Percentiles rank a stretch among this genome's conserved stretches.
Conservation (phyloP, 1,140 invertebrate genomes). For the Prorops nasuta region DNA sequence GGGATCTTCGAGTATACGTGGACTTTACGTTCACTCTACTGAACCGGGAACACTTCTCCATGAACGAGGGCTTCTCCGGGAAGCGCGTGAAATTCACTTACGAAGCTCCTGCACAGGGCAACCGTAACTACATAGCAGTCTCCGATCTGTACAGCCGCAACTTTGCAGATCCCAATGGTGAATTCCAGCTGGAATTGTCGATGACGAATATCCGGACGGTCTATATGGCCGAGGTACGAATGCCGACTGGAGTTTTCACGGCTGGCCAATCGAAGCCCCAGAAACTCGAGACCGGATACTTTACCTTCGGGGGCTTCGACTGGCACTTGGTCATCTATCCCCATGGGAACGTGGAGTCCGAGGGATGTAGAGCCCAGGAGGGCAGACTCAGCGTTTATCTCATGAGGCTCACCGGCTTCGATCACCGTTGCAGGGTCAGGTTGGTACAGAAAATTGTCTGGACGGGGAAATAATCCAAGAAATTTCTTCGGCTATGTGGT, state of each 20-base stretch:
- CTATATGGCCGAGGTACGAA: slow-evolving; percentile 67
- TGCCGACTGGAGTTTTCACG: slow-evolving; percentile 47
- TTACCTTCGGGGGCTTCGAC: slow-evolving; percentile 78
- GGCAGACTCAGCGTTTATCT: slow-evolving; percentile 64
- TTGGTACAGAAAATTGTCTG: background rate
- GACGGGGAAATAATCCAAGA: no score
- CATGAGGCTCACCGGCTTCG: slow-evolving; percentile 76
- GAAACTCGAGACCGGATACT: slow-evolving; percentile 71
- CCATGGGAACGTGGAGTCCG: slow-evolving; percentile 58
- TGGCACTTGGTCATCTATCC: slow-evolving; percentile 80
- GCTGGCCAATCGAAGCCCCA: slow-evolving; percentile 47
- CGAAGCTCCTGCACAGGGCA: slow-evolving; percentile 74
- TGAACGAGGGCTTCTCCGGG: slow-evolving; percentile 80
- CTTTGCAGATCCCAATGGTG: slow-evolving; percentile 81
- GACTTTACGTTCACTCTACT: slow-evolving; percentile 84
- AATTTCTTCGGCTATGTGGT: no score
- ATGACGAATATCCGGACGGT: slow-evolving; percentile 76
- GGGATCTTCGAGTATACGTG: slow-evolving; percentile 74
- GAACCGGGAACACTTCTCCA: slow-evolving; percentile 83
- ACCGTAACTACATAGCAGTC: slow-evolving; percentile 77
- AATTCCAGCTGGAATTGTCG: slow-evolving; percentile 79
- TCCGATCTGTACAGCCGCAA: slow-evolving; percentile 72
- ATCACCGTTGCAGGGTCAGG: slow-evolving; percentile 75
- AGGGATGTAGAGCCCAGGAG: slow-evolving; percentile 46
- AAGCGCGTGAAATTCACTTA: slow-evolving; percentile 77